A percentile compares a stretch with the other conserved stretches of the same genome.
Evolutionary conservation across 1,140 invertebrate genomes (phyloP).

Genomic region (Calliphora vicina): DNA sequence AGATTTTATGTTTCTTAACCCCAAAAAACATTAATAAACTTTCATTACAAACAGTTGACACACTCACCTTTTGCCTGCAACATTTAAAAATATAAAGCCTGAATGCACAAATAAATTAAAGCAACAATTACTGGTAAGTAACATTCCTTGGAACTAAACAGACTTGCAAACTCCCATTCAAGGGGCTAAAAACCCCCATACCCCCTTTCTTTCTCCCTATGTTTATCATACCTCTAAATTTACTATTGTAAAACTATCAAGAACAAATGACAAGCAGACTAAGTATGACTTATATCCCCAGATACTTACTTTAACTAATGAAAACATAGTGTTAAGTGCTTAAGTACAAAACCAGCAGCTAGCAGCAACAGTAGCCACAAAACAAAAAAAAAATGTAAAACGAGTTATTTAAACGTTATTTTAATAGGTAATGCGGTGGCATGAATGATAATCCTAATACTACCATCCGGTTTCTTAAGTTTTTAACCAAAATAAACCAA

Average conservation of each 20-base stretch:
- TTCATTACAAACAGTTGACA: not conserved
- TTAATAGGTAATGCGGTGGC: slow-evolving; percentile 12
- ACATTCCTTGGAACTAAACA: not conserved
- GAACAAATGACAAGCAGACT: not conserved
- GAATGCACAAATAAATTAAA: too few relatives aligned
- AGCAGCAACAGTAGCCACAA: not conserved
- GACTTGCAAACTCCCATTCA: not conserved
- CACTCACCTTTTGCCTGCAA: not conserved
- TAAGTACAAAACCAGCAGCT: not conserved
- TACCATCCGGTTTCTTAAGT: not conserved
- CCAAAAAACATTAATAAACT: not conserved
- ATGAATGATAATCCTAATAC: slow-evolving; percentile 2
- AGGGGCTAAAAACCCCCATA: not conserved
- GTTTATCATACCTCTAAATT: not conserved
- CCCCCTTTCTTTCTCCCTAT: too few relatives aligned
- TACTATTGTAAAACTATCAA: not conserved
- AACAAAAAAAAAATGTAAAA: not conserved
- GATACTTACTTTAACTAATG: slow-evolving; percentile 13
- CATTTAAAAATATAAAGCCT: too few relatives aligned
- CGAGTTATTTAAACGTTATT: slow-evolving; percentile 3
- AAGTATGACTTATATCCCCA: not conserved
- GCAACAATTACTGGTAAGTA: not conserved
- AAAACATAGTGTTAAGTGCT: slow-evolving; percentile 4
- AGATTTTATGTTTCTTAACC: too few relatives aligned
- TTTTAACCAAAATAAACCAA: not conserved